Conservation (phyloP, 2,888 invertebrate genomes). For the Acheta domesticus region DNA sequence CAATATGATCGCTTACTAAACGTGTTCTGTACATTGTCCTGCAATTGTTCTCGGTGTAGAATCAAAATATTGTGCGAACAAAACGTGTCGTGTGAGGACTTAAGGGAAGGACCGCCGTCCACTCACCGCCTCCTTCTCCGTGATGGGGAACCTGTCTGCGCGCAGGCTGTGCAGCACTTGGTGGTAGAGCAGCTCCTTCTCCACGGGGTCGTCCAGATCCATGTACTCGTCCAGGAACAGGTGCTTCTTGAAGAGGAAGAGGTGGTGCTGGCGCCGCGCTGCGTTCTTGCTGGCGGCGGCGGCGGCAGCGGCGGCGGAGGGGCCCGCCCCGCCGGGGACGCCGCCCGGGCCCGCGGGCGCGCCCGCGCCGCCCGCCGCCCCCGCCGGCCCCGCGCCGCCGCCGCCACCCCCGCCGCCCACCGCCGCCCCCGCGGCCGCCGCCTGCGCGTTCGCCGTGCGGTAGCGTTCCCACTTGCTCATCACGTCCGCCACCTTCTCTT, state of each 20-base stretch:
- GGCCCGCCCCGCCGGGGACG: constrained; percentile 42
- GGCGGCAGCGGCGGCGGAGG: constrained; percentile 55
- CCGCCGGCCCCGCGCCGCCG: background rate
- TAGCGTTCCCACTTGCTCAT: constrained; percentile 94
- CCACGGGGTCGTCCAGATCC: constrained; percentile 78
- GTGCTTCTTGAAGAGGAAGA: constrained; percentile 78
- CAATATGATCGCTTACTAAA: too few species aligned
- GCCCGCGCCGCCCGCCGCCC: constrained; percentile 37
- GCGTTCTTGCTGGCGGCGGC: constrained; percentile 48
- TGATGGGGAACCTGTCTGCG: constrained; percentile 87
- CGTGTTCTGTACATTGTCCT: background rate
- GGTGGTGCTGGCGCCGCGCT: constrained; percentile 56
- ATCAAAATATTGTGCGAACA: background rate
- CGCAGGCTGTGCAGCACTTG: constrained; percentile 87
- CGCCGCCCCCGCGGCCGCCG: constrained; percentile 41
- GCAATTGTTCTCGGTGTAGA: background rate
- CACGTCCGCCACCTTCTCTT: constrained; percentile 89
- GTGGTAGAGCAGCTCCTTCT: constrained; percentile 90
- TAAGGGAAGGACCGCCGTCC: background rate
- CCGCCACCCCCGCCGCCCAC: constrained; percentile 42
- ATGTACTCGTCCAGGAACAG: constrained; percentile 76
- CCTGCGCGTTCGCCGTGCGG: constrained; percentile 64
- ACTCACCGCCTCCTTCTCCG: constrained; percentile 90
- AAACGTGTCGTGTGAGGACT: too few species aligned
- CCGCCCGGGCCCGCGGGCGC: too few species aligned